Conservation (phyloP, 2,888 invertebrate species). For the Cinara cedri region DNA sequence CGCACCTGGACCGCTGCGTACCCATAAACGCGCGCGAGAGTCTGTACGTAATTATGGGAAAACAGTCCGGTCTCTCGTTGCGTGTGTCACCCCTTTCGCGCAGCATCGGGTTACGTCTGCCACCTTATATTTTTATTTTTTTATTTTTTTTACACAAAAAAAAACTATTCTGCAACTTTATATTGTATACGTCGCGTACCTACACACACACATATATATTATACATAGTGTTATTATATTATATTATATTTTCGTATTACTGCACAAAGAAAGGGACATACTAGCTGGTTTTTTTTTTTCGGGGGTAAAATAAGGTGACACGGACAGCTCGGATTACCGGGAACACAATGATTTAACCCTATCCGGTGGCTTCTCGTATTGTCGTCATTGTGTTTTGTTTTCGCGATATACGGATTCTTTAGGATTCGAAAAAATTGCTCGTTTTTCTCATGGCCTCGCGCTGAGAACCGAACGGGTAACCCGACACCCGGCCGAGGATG, state of each 20-base stretch:
- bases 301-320: constrained; percentile 54
- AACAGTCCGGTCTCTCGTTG: constrained; percentile 53
- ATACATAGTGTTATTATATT: no score
- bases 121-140: constrained; percentile 43
- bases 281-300: constrained; percentile 16
- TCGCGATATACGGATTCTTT: constrained; percentile 55
- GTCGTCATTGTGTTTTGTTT: constrained; percentile 56
- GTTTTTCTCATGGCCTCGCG: constrained; percentile 50
- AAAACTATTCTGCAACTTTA: constrained; percentile 51
- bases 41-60: constrained; percentile 51
- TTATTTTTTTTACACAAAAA: constrained; percentile 42
- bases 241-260: constrained; percentile 47
- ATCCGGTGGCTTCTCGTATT: constrained; percentile 56
- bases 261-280: constrained; percentile 46
- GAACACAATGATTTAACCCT: constrained; percentile 57
- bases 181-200: constrained; percentile 28
- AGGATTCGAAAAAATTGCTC: constrained; percentile 46
- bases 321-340: constrained; percentile 52
- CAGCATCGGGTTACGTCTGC: constrained; percentile 55
- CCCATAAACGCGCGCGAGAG: not conserved
- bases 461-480: constrained; percentile 50
- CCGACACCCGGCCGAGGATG: constrained; percentile 45
- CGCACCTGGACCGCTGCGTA: constrained; percentile 51
- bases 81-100: constrained; percentile 55
- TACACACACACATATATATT: constrained; percentile 17